Base-by-base conservation (phyloP, 1,140 invertebrate species). In the Monochamus saltuarius region DNA sequence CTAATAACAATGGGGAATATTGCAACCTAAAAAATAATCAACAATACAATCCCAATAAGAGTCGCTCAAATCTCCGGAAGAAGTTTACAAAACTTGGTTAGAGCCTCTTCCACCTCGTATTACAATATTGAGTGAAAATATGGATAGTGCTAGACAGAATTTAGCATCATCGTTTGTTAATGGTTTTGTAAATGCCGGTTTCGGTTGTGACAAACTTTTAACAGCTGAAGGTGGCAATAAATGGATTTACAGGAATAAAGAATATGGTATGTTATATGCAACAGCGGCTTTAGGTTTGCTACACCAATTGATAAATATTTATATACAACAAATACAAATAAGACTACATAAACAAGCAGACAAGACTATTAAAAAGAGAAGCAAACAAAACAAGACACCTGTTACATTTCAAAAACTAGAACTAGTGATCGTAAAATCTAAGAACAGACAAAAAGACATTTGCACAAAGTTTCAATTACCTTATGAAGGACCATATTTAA, bases 31-130 rank as follows among this genome's bases (percentile, higher is more conserved):
- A n/a, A n/a, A n/a, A n/a, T n/a, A n/a, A n/a, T n/a, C n/a, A n/a
- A n/a, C n/a, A n/a, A n/a, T n/a, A n/a, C n/a, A n/a, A n/a, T n/a
- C n/a, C n/a, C n/a, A n/a, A n/a, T n/a, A n/a, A n/a, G n/a, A n/a
- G n/a, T n/a, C n/a, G n/a, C n/a, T n/a, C n/a, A 95, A 94, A 78
- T 85, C 86, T 10, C 92, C 92, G 4, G 90, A 95, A 69, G 91
- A 92, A 73, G 89, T 94, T 47, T 94, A 94, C 77, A 94, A 94
- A 76, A 85, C 84, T 47, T 90, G 91, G 82, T 73, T 93, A 34
- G 91, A 92, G 73, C 85, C 67, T 0, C 42, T 65, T n/a, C 59
- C 78, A 75, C 40, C 65, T 7, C 59, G 70, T 22, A 39, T 69
- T 10, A 60, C 65, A 1, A 56, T 67, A 17, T 47, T 70, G 61